Evolutionary conservation across 2,888 invertebrate genomes (phyloP).

Genomic region (Oligia fasciuncula): DNA sequence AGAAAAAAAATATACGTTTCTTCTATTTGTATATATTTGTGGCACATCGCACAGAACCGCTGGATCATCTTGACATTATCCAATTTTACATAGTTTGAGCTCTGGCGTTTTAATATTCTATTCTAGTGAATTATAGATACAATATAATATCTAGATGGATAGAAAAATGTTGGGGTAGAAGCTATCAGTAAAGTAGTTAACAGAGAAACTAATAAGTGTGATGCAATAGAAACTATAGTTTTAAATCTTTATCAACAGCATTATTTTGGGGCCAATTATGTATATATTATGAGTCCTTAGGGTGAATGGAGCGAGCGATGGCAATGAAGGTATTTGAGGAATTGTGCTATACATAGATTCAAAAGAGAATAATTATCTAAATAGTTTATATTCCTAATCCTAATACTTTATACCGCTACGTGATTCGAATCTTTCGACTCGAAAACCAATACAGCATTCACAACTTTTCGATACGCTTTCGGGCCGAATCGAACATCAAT

Average conservation of each 20-base stretch:
- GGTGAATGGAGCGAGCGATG: conserved; percentile 67
- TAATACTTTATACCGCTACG: neutral
- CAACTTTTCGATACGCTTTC: neutral
- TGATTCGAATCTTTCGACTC: neutral
- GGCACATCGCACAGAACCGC: conserved; percentile 64
- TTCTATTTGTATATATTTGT: conserved; percentile 67
- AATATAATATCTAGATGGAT: conserved; percentile 30
- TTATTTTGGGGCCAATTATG: conserved; percentile 85
- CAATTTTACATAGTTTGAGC: conserved; percentile 27
- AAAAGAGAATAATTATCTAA: neutral
- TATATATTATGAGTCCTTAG: conserved; percentile 78
- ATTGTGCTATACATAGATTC: neutral
- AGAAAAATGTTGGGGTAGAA: conserved; percentile 23
- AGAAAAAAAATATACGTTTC: conserved; percentile 53
- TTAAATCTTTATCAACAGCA: conserved; percentile 62
- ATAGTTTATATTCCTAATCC: neutral
- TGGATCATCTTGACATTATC: conserved; percentile 32
- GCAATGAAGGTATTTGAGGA: neutral
- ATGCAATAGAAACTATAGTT: conserved; percentile 61
- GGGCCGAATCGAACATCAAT: neutral
- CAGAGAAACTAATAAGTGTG: conserved; percentile 63
- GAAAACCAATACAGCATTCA: neutral
- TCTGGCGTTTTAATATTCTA: conserved; percentile 37
- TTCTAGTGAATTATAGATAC: conserved; percentile 14
- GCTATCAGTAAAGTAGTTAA: conserved; percentile 41